Evolutionary conservation across 2,888 invertebrate genomes (phyloP), one percentile per base, ranked within the genome.

Genomic region (Drosophila seclusa): DNA sequence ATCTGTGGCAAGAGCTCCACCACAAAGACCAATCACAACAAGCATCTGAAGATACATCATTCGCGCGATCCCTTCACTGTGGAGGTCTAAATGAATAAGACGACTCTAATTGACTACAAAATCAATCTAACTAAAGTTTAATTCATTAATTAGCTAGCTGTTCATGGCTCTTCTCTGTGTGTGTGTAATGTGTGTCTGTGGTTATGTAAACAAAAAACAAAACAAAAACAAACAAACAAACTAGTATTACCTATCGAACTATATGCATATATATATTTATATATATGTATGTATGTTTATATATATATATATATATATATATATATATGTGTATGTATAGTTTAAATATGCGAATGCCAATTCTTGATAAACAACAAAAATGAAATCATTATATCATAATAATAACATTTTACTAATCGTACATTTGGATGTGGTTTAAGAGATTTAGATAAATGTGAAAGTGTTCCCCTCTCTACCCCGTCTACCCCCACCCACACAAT

Each of bases 21-120:
- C 83, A 97, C 97, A 64, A 97, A 97, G 93, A 97, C 97, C 52
- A 98, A 98, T 94, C 97, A 98, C 90, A 97, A 97, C 90, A 97
- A 97, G 92, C 97, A 98, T 92, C 95, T 97, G 68, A 96, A 96
- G 93, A 97, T 97, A 86, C 98, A 98, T 93, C 97, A 97, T 93
- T 97, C 97, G 60, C 94, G 97, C 61, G 97, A 97, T 92, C 96
- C 97, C 42, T 96, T 97, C 78, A 97, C 96, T 80, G 97, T 97
- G 11, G 98, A 97, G 94, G 94, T 92, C 68, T 93, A 93, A 91
- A 62, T 49, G 48, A 27, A 52, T 68, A 61, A 49, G 31, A 49
- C 31, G 29, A 52, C 57, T 68, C 63, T 42, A 58, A 63, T 57
- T 48, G 50, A 69, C 68, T 70, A 70, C 21, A 45, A 45, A 45